A percentile compares a stretch with the other conserved stretches of the same genome.
These are phyloP conservation scores for Dione juno DNA, from an alignment of 2,888 invertebrate species.

Conservation along the genomic window DNA sequence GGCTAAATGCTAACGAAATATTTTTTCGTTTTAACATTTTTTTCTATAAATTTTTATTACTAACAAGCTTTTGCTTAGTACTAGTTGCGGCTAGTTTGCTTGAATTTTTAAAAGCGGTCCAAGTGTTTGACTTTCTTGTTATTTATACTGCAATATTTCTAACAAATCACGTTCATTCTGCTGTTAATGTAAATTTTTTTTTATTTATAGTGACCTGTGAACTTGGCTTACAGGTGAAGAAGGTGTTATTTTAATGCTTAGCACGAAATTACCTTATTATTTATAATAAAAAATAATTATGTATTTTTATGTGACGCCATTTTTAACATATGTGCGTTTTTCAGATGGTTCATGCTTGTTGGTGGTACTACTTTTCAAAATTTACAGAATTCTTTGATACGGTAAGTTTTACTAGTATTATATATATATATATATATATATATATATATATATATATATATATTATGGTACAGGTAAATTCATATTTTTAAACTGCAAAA, in stretches of 20 bases:
- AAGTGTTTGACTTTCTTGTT: neutral
- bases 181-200: constrained; percentile 9
- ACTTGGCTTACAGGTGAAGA: constrained; percentile 21
- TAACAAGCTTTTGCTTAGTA: neutral
- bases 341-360: constrained; percentile 96
- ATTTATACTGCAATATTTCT: neutral
- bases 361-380: constrained; percentile 98
- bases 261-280: constrained; percentile 5
- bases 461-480: too few relatives aligned
- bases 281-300: neutral
- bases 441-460: too few relatives aligned
- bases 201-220: constrained; percentile 4
- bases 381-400: constrained; percentile 98
- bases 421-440: too few relatives aligned
- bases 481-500: too few relatives aligned
- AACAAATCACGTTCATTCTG: neutral
- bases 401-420: constrained; percentile 83
- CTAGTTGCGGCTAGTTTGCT: neutral
- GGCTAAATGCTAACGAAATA: constrained; percentile 7
- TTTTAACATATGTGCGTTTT: constrained; percentile 56
- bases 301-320: neutral
- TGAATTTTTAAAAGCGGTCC: neutral
- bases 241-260: constrained; percentile 26
- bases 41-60: neutral
- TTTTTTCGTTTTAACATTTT: neutral